A percentile compares a stretch with the other conserved stretches of the same genome.
These are phyloP conservation scores for Ochropacha duplaris DNA, from an alignment of 2,888 invertebrate genomes.

Conservation along the genomic window DNA sequence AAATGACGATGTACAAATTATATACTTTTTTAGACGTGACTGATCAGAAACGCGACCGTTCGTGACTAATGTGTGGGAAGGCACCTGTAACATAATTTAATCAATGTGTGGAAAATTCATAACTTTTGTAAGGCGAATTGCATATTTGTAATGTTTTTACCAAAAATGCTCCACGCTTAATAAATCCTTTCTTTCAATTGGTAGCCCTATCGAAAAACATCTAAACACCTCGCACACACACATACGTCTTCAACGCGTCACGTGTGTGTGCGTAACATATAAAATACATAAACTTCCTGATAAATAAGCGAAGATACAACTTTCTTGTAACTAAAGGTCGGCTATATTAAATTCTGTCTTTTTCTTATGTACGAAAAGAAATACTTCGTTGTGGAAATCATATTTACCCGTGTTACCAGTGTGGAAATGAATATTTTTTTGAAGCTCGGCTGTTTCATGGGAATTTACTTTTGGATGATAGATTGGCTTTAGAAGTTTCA, in stretches of 20 bases:
- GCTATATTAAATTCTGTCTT: slow-evolving; percentile 79
- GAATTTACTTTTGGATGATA: not conserved
- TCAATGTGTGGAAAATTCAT: too few species aligned
- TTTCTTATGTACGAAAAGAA: slow-evolving; percentile 58
- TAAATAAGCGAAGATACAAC: slow-evolving; percentile 77
- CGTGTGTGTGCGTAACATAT: slow-evolving; percentile 55
- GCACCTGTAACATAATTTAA: too few species aligned
- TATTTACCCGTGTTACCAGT: slow-evolving; percentile 36
- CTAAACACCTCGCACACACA: slow-evolving; percentile 28
- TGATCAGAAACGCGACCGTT: too few species aligned
- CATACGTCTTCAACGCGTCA: slow-evolving; percentile 44
- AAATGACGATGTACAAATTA: too few species aligned
- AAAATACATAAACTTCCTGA: slow-evolving; percentile 78
- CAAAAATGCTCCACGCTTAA: not conserved
- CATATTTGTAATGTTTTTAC: too few species aligned
- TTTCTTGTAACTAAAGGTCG: slow-evolving; percentile 68
- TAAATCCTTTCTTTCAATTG: not conserved
- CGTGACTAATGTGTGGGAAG: too few species aligned
- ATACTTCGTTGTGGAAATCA: slow-evolving; percentile 65
- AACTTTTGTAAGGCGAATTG: too few species aligned
- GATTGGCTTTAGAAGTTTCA: slow-evolving; percentile 1
- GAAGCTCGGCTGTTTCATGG: slow-evolving; percentile 23
- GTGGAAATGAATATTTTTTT: slow-evolving; percentile 32
- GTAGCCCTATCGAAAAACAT: slow-evolving; percentile 24
- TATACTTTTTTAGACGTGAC: too few species aligned